Conservation (phyloP, 2,113 vertebrate species). For the Pituophis catenifer region DNA sequence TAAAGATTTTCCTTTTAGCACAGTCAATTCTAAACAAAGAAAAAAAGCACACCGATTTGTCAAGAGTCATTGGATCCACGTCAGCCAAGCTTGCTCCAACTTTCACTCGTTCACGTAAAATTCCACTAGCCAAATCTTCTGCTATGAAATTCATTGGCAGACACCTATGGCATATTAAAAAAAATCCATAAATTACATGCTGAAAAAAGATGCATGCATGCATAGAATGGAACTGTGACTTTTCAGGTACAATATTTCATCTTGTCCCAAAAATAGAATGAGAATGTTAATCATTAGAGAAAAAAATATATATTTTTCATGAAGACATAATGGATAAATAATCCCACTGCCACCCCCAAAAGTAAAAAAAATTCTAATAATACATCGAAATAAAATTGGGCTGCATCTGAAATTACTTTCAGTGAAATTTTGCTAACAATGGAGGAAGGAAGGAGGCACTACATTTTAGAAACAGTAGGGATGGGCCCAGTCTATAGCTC, state of each 20-base stretch:
- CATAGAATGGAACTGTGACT: not conserved
- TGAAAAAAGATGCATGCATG: not conserved
- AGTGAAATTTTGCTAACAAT: not conserved
- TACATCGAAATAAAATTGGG: not conserved
- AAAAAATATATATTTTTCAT: not conserved
- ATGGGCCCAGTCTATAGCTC: not conserved
- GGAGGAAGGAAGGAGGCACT: not conserved
- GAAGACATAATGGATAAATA: not conserved
- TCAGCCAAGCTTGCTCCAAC: slow-evolving; percentile 96
- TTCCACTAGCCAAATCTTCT: slow-evolving; percentile 91
- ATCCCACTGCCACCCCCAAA: not conserved
- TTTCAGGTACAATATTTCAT: not conserved
- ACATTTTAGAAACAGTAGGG: not conserved
- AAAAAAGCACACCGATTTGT: slow-evolving; percentile 82
- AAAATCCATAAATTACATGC: slow-evolving; percentile 7
- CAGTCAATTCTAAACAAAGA: not conserved
- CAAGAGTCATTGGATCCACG: slow-evolving; percentile 96
- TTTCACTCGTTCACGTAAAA: slow-evolving; percentile 91
- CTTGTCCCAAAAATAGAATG: not conserved
- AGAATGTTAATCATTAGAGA: not conserved
- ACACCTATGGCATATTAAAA: slow-evolving; percentile 75
- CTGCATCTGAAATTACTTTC: not conserved
- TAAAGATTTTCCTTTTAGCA: not conserved
- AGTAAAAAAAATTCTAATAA: not conserved
- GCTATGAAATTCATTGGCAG: slow-evolving; percentile 93